A percentile compares a stretch with the other conserved stretches of the same genome.
phyloP scores from a whole-genome alignment of 2,113 vertebrate genomes.

The Syrrhaptes paradoxus region DNA sequence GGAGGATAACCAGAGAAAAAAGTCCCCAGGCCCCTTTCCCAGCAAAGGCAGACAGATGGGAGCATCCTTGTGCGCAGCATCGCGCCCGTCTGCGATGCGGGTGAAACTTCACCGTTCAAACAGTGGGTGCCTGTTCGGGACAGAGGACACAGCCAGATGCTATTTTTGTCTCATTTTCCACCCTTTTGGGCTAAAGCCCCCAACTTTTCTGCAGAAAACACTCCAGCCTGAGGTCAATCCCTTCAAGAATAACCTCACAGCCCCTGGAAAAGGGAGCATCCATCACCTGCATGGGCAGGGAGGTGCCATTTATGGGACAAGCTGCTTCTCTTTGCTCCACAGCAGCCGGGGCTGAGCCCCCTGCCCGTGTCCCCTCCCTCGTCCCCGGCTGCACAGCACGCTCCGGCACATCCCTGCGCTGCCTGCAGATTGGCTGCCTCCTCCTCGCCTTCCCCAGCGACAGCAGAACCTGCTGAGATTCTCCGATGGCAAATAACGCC shows the following conservation, averaged over 20 bases:
- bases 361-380: neutral
- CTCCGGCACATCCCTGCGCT: neutral
- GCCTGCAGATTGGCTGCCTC: slow-evolving; percentile 18
- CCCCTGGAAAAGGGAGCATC: neutral
- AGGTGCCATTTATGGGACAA: neutral
- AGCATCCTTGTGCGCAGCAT: fast-evolving
- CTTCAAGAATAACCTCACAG: neutral
- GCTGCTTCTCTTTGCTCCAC: neutral
- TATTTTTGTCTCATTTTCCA: neutral
- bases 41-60: neutral
- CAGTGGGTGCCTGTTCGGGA: fast-evolving
- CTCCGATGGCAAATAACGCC: neutral
- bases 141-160: neutral
- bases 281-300: fast-evolving
- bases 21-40: neutral
- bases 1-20: neutral
- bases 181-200: neutral
- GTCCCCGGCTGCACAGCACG: neutral
- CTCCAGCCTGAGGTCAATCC: neutral
- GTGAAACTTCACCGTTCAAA: neutral
- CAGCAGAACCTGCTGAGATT: slow-evolving; percentile 20
- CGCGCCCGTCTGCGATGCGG: neutral
- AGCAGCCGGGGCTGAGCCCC: neutral
- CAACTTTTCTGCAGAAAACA: neutral
- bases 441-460: slow-evolving; percentile 28